Evolutionary conservation across 1,140 invertebrate species (phyloP).

Genomic region (Littorina saxatilis): DNA sequence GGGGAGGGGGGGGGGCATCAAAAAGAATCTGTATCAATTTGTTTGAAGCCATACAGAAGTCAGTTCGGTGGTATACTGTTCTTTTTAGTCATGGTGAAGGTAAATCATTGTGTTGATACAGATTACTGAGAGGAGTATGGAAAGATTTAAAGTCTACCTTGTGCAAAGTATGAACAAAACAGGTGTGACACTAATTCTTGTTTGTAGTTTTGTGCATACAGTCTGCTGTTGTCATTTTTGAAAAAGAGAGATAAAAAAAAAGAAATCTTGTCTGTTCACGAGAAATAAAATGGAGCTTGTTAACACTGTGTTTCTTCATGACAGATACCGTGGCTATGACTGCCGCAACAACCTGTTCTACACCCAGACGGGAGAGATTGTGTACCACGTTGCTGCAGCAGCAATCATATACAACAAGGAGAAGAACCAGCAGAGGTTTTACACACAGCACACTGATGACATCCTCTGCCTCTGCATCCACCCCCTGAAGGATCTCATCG

Average conservation of each 20-base stretch:
- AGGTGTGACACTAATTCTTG: too few relatives aligned
- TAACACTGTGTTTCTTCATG: neutral
- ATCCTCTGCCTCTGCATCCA: constrained; percentile 75
- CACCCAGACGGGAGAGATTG: constrained; percentile 71
- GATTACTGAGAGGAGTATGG: too few relatives aligned
- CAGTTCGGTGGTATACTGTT: neutral
- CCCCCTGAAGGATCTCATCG: constrained; percentile 73
- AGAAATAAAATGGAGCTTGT: too few relatives aligned
- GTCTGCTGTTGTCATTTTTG: too few relatives aligned
- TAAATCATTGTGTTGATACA: too few relatives aligned
- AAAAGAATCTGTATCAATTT: too few relatives aligned
- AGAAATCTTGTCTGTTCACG: too few relatives aligned
- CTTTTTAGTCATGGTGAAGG: neutral
- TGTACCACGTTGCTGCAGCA: constrained; percentile 76
- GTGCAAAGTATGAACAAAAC: too few relatives aligned
- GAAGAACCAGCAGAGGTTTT: constrained; percentile 72
- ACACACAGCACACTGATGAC: constrained; percentile 75
- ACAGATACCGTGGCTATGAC: constrained; percentile 76
- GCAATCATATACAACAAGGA: constrained; percentile 72
- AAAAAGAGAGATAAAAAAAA: too few relatives aligned
- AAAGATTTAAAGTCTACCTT: too few relatives aligned
- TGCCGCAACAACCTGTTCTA: constrained; percentile 76
- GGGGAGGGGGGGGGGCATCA: too few relatives aligned
- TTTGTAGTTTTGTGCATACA: too few relatives aligned
- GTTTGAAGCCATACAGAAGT: neutral